Evolutionary conservation across 2,888 invertebrate genomes (phyloP), one percentile per base, ranked within the genome.

Genomic region (Germaria angustata): DNA sequence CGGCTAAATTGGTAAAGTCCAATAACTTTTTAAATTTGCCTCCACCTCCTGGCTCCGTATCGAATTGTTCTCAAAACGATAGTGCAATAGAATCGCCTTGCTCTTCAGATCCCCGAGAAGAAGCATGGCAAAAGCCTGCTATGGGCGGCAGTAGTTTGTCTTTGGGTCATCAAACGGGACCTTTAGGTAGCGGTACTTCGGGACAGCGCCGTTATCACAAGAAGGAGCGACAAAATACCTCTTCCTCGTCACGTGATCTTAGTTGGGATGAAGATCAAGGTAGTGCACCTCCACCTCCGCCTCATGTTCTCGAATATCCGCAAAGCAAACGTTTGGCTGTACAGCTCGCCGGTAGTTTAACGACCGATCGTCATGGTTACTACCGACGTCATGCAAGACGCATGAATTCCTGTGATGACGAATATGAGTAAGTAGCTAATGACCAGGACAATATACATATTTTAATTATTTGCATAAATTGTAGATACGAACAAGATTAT

Each of bases 51-150:
- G 88, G 89, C 2, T 89, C 89, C 9, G 87, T 87, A 53, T 89
- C 89, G 15, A 89, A 88, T 71, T 87, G 88, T 13, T 89, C 89
- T 0, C 89, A 88, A 69, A 91, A 91, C 57, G 89, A 90, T 8
- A 88, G 91, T 1, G 93, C 93, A 0, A 79, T 82, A 51, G 94
- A 94, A 2, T 95, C 95, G 1, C 95, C 94, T 0, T 95, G 95
- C 93, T 96, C 96, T 0, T 95, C 95, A 0, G 96, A 96, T 91
- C 95, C 95, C 0, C 94, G 94, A 68, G 94, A 94, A 51, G 94
- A 94, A 39, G 93, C 93, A 13, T 93, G 92, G 92, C 91, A 91
- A 79, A 90, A 91, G 65, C 79, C 76, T 9, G 41, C 69, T 4
- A 82, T 82, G 75, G 86, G 87, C 63, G 84, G 84, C 13, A 83